Evolutionary conservation across 2,797 vertebrate species (phyloP).

Genomic region (Poeciliopsis turneri): DNA sequence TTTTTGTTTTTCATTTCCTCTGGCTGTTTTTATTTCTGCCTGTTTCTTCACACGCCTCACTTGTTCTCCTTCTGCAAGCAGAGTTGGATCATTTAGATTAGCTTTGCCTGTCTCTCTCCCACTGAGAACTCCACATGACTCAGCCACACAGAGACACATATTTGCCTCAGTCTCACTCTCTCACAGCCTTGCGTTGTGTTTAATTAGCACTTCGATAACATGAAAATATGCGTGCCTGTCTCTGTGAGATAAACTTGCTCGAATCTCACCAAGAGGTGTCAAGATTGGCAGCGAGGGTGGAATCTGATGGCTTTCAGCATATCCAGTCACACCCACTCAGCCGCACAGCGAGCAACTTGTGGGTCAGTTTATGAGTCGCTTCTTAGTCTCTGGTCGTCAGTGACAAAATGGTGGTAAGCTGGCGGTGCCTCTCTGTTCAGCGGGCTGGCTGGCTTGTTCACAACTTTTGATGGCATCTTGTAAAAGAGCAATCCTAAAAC

Average conservation of each 20-base stretch:
- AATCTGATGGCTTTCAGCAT: slow-evolving; percentile 63
- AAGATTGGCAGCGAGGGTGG: slow-evolving; percentile 67
- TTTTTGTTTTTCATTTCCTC: slow-evolving; percentile 25
- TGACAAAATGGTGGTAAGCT: slow-evolving; percentile 59
- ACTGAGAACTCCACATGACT: slow-evolving; percentile 66
- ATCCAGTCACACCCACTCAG: slow-evolving; percentile 28
- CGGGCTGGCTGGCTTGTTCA: slow-evolving; percentile 10
- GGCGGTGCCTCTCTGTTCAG: slow-evolving; percentile 55
- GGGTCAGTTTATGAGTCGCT: slow-evolving; percentile 59
- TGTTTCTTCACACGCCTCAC: slow-evolving; percentile 12
- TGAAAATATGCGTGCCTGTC: slow-evolving; percentile 51
- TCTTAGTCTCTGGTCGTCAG: slow-evolving; percentile 53
- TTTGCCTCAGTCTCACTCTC: slow-evolving; percentile 53
- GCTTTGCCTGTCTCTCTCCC: slow-evolving; percentile 76
- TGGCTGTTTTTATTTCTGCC: slow-evolving; percentile 12
- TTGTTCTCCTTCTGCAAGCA: slow-evolving; percentile 44
- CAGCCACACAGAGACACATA: slow-evolving; percentile 53
- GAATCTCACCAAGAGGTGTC: slow-evolving; percentile 69
- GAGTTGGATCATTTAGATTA: slow-evolving; percentile 67
- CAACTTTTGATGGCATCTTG: background rate
- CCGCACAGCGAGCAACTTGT: slow-evolving; percentile 53
- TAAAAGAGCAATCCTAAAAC: background rate
- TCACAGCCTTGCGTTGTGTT: slow-evolving; percentile 69
- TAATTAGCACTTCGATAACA: slow-evolving; percentile 80
- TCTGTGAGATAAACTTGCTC: slow-evolving; percentile 65